Conservation (phyloP, 2,113 vertebrate genomes). For the Oncorhynchus clarkii region DNA sequence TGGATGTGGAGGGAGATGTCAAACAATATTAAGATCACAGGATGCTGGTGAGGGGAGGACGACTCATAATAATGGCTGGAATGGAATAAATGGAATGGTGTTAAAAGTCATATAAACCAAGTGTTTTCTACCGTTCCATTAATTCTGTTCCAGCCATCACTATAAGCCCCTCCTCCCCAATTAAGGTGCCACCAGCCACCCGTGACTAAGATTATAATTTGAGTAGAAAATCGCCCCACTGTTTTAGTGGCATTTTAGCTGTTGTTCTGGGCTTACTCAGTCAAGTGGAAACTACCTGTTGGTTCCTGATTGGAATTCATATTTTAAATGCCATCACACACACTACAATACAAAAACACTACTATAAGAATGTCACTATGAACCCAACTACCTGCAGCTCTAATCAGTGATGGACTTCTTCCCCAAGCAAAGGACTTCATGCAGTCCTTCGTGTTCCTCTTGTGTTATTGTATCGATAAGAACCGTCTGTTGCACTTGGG, state of each 20-base stretch:
- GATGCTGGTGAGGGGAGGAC: too few relatives aligned
- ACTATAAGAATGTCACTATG: neutral
- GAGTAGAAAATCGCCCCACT: neutral
- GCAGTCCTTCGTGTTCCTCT: neutral
- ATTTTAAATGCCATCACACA: neutral
- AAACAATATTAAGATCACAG: neutral
- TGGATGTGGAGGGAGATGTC: neutral
- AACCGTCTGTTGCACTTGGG: neutral
- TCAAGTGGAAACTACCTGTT: conserved; percentile 5
- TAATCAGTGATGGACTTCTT: too few relatives aligned
- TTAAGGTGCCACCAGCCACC: too few relatives aligned
- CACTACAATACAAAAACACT: conserved; percentile 12
- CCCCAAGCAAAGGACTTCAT: too few relatives aligned
- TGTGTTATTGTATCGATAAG: neutral
- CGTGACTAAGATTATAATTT: neutral
- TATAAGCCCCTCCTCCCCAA: too few relatives aligned
- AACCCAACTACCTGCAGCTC: neutral
- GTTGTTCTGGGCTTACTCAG: too few relatives aligned
- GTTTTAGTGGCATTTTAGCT: neutral
- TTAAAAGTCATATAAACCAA: too few relatives aligned
- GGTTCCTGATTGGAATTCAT: neutral
- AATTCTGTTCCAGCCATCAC: too few relatives aligned
- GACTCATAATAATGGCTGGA: too few relatives aligned
- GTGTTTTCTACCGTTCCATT: too few relatives aligned
- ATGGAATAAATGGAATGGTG: too few relatives aligned